Percentiles rank a stretch among this genome's conserved stretches.
Conservation (phyloP, 2,888 invertebrate genomes). For the Cremastinae sp. region DNA sequence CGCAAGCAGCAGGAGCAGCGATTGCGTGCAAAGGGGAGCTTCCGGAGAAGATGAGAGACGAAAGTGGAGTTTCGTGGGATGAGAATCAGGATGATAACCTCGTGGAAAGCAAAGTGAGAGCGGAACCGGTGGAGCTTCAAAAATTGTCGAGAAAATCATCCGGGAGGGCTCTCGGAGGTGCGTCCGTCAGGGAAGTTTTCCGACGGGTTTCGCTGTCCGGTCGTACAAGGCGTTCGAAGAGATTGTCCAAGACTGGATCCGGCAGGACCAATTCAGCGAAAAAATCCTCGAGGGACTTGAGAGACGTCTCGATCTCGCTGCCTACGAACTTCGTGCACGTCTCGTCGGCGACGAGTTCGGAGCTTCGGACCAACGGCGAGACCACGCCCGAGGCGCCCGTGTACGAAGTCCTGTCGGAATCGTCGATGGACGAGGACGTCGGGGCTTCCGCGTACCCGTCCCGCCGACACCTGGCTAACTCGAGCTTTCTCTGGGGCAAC, state of each 20-base stretch:
- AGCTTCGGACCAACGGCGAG: slow-evolving; percentile 63
- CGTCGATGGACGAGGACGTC: not conserved
- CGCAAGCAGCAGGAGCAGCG: no score
- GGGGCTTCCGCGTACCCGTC: not conserved
- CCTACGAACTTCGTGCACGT: slow-evolving; percentile 77
- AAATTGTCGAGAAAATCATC: slow-evolving; percentile 7
- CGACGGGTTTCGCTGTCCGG: slow-evolving; percentile 70
- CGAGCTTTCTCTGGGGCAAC: slow-evolving; percentile 73
- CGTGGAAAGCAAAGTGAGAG: no score
- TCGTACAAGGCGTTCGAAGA: slow-evolving; percentile 62
- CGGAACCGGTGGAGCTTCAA: no score
- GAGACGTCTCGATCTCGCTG: slow-evolving; percentile 70
- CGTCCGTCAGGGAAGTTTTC: slow-evolving; percentile 71
- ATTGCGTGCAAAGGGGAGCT: no score
- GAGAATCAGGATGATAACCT: no score
- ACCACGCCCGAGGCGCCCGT: slow-evolving; percentile 52
- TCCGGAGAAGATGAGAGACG: no score
- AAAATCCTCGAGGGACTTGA: slow-evolving; percentile 67
- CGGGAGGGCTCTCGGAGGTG: not conserved
- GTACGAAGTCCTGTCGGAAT: slow-evolving; percentile 61
- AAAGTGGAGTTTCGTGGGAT: no score
- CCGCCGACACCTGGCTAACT: slow-evolving; percentile 57
- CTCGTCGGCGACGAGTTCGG: slow-evolving; percentile 74
- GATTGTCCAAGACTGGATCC: slow-evolving; percentile 32
- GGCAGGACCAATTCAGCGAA: slow-evolving; percentile 36